These are phyloP conservation scores for Nemotelus nigrinus DNA, from an alignment of 2,888 invertebrate species.

Conservation along the genomic window DNA sequence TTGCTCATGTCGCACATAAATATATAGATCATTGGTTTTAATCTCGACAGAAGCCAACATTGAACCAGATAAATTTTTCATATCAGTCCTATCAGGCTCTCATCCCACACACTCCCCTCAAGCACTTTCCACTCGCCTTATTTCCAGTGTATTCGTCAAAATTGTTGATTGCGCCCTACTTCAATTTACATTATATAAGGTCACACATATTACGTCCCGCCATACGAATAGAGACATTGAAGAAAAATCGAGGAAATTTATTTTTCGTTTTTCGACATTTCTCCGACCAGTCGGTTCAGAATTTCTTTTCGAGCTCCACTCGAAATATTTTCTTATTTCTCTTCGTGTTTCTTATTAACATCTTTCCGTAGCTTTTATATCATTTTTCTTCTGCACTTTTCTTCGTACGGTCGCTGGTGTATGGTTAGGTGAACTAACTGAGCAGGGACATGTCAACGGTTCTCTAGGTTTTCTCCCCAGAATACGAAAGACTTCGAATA, in stretches of 20 bases:
- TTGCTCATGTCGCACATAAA: too few species aligned
- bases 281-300: not conserved
- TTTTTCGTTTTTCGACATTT: conserved; percentile 29
- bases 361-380: not conserved
- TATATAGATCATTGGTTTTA: too few species aligned
- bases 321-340: not conserved
- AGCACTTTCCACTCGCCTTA: too few species aligned
- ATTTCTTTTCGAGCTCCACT: not conserved
- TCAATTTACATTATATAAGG: conserved; percentile 13
- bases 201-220: conserved; percentile 1
- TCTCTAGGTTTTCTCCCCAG: not conserved
- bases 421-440: too few species aligned
- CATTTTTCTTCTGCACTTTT: not conserved
- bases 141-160: not conserved
- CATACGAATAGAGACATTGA: conserved; percentile 34
- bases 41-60: too few species aligned
- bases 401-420: too few species aligned
- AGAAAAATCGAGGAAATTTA: conserved; percentile 34
- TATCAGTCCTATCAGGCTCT: too few species aligned
- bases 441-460: too few species aligned
- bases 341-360: not conserved
- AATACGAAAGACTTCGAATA: conserved; percentile 6
- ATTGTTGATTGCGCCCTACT: conserved; percentile 31
- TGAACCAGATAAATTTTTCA: too few species aligned
- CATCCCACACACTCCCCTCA: too few species aligned